A percentile compares a stretch with the other conserved stretches of the same genome.
These are phyloP conservation scores for Smutsia temminckii DNA, from an alignment of 2,797 vertebrate genomes.

Conservation along the genomic window DNA sequence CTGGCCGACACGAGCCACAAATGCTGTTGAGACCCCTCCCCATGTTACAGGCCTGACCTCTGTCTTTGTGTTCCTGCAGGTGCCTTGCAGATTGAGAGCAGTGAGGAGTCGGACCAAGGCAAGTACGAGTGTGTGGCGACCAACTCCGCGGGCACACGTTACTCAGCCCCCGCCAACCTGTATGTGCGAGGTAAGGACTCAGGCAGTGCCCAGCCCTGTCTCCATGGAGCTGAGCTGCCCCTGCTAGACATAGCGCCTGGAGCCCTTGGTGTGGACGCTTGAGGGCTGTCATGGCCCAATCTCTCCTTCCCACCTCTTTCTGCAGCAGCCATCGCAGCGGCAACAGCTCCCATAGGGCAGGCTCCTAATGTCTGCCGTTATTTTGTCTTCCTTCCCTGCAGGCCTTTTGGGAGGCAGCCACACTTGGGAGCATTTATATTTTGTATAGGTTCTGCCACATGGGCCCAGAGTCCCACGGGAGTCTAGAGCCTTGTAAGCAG, in stretches of 20 bases:
- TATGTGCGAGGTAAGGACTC: conserved; percentile 96
- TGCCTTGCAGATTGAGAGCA: conserved; percentile 98
- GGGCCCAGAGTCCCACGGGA: conserved; percentile 30
- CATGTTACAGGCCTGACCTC: background rate
- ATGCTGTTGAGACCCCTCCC: background rate
- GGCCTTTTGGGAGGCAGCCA: conserved; percentile 14
- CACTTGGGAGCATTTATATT: conserved; percentile 60
- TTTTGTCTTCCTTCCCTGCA: conserved; percentile 37
- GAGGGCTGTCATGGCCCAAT: background rate
- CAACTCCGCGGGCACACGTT: conserved; percentile 96
- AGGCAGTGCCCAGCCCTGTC: background rate
- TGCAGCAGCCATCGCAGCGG: background rate
- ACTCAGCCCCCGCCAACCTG: conserved; percentile 97
- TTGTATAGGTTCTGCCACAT: conserved; percentile 60
- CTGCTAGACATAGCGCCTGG: conserved; percentile 9
- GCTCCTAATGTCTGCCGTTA: background rate
- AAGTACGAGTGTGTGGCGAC: conserved; percentile 98
- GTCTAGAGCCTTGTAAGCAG: conserved; percentile 19
- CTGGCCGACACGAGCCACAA: background rate
- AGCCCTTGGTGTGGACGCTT: background rate
- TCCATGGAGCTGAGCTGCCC: background rate
- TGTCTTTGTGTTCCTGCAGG: conserved; percentile 86
- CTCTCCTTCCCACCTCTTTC: background rate
- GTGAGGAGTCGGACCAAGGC: conserved; percentile 98
- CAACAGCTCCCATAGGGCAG: background rate